Base-by-base conservation (phyloP, 1,140 invertebrate species). In the Diorhabda carinulata region DNA sequence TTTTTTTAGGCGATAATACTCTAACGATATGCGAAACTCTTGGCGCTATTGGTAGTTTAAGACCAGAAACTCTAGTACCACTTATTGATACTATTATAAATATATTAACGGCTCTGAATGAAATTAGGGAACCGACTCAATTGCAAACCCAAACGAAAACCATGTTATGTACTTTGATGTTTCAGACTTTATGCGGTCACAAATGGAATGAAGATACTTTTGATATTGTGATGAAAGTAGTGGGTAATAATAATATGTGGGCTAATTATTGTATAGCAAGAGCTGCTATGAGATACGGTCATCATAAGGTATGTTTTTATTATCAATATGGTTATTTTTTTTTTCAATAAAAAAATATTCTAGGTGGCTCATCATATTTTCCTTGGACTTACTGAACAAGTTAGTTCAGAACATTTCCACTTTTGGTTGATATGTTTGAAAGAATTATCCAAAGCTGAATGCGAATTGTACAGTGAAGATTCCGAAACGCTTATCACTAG, bases 341-440 rank as follows among this genome's bases (percentile, higher is more conserved):
- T 52, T 52, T 2, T 8, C 47, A 52, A 52, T 8, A 52, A 8
- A 8, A n/a, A 52, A 6, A 8, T n/a, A 52, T 52, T 52, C n/a
- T 3, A 52, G 40, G 85, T 94, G 58, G 91, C 91, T 0, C 84
- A 86, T 2, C 81, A 82, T 57, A 87, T 94, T 66, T 88, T 94
- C 71, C 84, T 84, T 41, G 84, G 84, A 57, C 79, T 94, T 9
- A 86, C 89, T 0, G 87, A 89, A 73, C 85, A 91, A 74, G 93
- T 96, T 2, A 91, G 92, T 9, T 93, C 92, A 9, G 96, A 98
- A 78, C 90, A 95, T 78, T 87, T 94, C 57, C 91, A 96, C 77
- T 96, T 96, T 77, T 98, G 95, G 92, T 80, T 98, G 56, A 87
- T 89, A 0, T 92, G 92, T 4, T 82, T 98, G 10, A 84, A 90